Conservation (phyloP, 1,140 invertebrate species). For the Pachyrhynchus sulphureomaculatus region DNA sequence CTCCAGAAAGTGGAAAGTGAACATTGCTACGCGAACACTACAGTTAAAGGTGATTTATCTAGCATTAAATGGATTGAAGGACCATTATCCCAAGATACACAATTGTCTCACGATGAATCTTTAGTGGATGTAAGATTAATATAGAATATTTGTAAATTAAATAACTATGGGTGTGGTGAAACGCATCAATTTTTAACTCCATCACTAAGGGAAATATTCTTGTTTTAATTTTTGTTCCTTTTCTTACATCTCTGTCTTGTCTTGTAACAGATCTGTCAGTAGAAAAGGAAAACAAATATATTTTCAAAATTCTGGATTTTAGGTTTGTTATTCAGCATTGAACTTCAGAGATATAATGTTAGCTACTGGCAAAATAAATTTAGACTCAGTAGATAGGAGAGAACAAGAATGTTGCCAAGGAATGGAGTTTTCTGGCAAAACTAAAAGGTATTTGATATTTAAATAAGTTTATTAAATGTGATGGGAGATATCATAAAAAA, state of each 20-base stretch:
- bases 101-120: constrained; percentile 40
- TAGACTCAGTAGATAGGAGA: constrained; percentile 59
- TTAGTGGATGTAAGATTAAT: neutral
- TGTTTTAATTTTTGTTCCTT: no score
- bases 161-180: neutral
- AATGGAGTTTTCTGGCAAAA: constrained; percentile 68
- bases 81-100: constrained; percentile 43
- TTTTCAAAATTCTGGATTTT: neutral
- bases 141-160: constrained; percentile 1
- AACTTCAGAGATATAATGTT: constrained; percentile 82
- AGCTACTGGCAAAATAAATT: constrained; percentile 68
- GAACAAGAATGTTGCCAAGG: constrained; percentile 67
- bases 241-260: neutral
- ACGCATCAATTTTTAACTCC: no score
- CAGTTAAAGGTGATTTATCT: constrained; percentile 81
- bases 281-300: no score
- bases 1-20: no score
- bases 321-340: constrained; percentile 60
- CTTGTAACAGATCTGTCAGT: neutral
- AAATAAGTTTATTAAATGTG: constrained; percentile 18
- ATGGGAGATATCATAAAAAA: neutral
- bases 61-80: constrained; percentile 81
- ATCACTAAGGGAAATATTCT: no score
- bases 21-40: no score
- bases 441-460: no score